A percentile compares a stretch with the other conserved stretches of the same genome.
Evolutionary conservation across 2,888 invertebrate genomes (phyloP).

Genomic region (Resseliella maxima): DNA sequence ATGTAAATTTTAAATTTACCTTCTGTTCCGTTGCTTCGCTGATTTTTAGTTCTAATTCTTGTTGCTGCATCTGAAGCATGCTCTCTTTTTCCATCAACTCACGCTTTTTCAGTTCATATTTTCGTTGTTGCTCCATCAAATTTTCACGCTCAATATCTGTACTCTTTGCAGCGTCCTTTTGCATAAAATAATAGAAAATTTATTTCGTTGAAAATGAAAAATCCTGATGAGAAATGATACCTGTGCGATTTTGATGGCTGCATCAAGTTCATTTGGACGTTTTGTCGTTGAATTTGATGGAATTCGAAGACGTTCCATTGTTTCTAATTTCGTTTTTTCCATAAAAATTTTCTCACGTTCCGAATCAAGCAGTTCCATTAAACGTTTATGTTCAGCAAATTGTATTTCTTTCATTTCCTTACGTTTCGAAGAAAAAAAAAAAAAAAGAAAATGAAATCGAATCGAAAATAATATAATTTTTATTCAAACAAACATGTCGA

Average conservation of each 20-base stretch:
- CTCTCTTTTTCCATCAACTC: slow-evolving; percentile 64
- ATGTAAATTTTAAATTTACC: no score
- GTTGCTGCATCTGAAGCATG: slow-evolving; percentile 63
- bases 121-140: slow-evolving; percentile 64
- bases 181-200: neutral
- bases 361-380: slow-evolving; percentile 64
- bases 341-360: slow-evolving; percentile 63
- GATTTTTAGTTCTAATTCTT: slow-evolving; percentile 64
- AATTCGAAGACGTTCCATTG: slow-evolving; percentile 58
- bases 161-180: slow-evolving; percentile 64
- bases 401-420: slow-evolving; percentile 65
- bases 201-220: neutral
- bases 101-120: slow-evolving; percentile 65
- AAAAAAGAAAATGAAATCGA: neutral
- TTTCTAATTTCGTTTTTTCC: slow-evolving; percentile 64
- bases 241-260: slow-evolving; percentile 65
- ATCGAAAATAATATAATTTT: neutral
- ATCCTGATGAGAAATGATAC: no score
- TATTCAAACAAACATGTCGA: neutral
- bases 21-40: slow-evolving; percentile 64
- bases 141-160: slow-evolving; percentile 66
- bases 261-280: slow-evolving; percentile 64
- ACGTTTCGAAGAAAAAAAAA: neutral
- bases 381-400: slow-evolving; percentile 63
- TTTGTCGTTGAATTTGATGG: slow-evolving; percentile 61